These are phyloP conservation scores for Oncopeltus fasciatus DNA, from an alignment of 1,140 invertebrate species.

Conservation along the genomic window DNA sequence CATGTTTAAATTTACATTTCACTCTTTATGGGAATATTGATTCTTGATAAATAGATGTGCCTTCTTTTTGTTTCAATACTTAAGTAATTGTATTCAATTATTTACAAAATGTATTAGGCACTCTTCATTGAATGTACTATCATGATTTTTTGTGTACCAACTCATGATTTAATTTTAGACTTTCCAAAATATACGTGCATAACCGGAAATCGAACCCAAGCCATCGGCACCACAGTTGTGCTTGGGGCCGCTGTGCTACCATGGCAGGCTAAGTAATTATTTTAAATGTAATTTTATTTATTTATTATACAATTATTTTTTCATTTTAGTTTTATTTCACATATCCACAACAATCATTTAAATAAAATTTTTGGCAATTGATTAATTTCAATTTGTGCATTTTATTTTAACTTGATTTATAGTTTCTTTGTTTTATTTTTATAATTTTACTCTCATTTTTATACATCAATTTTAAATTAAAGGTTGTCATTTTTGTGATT, in stretches of 20 bases:
- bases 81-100: too few relatives aligned
- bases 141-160: background rate
- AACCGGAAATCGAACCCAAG: background rate
- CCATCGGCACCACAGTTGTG: slow-evolving; percentile 4
- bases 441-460: too few relatives aligned
- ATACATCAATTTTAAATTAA: too few relatives aligned
- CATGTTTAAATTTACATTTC: too few relatives aligned
- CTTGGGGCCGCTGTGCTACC: slow-evolving; percentile 7
- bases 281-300: background rate
- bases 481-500: too few relatives aligned
- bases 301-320: background rate
- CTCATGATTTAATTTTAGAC: slow-evolving; percentile 9
- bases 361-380: background rate
- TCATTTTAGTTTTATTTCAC: too few relatives aligned
- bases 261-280: slow-evolving; percentile 8
- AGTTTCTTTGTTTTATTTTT: slow-evolving; percentile 12
- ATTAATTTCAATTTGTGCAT: background rate
- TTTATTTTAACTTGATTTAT: background rate
- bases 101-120: background rate
- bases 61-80: too few relatives aligned
- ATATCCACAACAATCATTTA: too few relatives aligned
- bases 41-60: too few relatives aligned
- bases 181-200: background rate
- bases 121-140: background rate
- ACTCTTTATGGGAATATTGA: too few relatives aligned